A percentile compares a stretch with the other conserved stretches of the same genome.
Evolutionary conservation across 2,797 vertebrate species (phyloP).

Genomic region (Philypnodon macrostomus): DNA sequence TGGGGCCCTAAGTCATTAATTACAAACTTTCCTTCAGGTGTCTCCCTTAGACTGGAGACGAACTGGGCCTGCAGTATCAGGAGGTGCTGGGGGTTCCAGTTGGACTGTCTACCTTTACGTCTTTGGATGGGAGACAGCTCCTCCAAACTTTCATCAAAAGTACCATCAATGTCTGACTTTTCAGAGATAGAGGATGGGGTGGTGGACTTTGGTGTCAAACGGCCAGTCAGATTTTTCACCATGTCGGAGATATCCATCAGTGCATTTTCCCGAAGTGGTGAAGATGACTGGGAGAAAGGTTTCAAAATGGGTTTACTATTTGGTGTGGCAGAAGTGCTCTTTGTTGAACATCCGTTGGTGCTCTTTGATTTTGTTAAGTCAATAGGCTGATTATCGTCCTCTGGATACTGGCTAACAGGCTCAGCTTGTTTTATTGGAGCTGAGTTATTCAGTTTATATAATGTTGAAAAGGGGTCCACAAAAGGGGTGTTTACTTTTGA

Average conservation of each 20-base stretch:
- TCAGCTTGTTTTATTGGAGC: constrained; percentile 85
- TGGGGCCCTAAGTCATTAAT: constrained; percentile 98
- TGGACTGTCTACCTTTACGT: constrained; percentile 96
- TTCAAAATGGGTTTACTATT: constrained; percentile 75
- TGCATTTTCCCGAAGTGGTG: constrained; percentile 92
- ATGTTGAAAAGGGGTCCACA: constrained; percentile 91
- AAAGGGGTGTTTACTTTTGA: constrained; percentile 88
- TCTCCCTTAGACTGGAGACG: constrained; percentile 94
- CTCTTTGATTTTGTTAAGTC: constrained; percentile 91
- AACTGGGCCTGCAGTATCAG: constrained; percentile 99
- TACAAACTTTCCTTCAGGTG: constrained; percentile 92
- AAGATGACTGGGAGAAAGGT: constrained; percentile 82
- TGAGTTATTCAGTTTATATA: constrained; percentile 94
- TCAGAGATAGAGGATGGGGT: constrained; percentile 95
- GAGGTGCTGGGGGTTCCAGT: constrained; percentile 99
- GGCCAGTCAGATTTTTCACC: constrained; percentile 98
- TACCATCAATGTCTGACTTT: constrained; percentile 93
- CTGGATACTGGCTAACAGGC: constrained; percentile 82
- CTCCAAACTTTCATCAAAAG: constrained; percentile 93
- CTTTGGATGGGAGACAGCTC: constrained; percentile 96
- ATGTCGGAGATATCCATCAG: constrained; percentile 99
- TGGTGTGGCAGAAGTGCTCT: constrained; percentile 47
- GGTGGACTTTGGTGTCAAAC: constrained; percentile 96
- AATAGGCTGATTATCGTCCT: constrained; percentile 94
- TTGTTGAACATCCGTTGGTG: constrained; percentile 57